These are phyloP conservation scores for Spialia ferax DNA, from an alignment of 2,888 invertebrate species.

Conservation along the genomic window DNA sequence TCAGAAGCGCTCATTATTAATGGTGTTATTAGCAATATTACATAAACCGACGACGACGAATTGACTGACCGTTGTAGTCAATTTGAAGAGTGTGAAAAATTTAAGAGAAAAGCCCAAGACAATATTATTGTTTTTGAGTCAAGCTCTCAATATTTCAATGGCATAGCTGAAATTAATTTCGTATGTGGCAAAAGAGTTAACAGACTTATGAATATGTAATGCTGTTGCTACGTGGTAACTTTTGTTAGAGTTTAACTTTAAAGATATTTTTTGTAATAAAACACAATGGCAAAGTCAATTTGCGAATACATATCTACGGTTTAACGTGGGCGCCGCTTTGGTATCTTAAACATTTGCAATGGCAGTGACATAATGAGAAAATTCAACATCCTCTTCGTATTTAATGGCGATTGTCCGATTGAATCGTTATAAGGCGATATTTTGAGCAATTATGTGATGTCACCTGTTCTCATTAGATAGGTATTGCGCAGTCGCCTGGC, in stretches of 20 bases:
- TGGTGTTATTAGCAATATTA: constrained; percentile 63
- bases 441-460: constrained; percentile 46
- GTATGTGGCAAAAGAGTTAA: constrained; percentile 17
- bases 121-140: constrained; percentile 58
- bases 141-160: constrained; percentile 48
- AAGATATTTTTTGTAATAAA: constrained; percentile 15
- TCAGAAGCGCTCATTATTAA: constrained; percentile 51
- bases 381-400: constrained; percentile 43
- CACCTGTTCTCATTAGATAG: constrained; percentile 32
- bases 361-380: constrained; percentile 26
- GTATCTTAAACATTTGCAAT: constrained; percentile 34
- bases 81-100: constrained; percentile 55
- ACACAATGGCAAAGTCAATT: constrained; percentile 6
- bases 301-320: neutral
- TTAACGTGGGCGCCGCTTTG: constrained; percentile 16
- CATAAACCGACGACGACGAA: constrained; percentile 55
- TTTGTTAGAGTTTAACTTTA: neutral
- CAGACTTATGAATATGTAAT: constrained; percentile 27
- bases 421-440: constrained; percentile 32
- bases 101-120: constrained; percentile 49
- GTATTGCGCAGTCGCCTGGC: constrained; percentile 31
- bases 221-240: constrained; percentile 16
- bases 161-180: constrained; percentile 36
- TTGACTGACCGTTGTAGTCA: constrained; percentile 49
- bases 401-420: constrained; percentile 43